Conservation (phyloP, 2,888 invertebrate genomes). For the Mesopsocus fuscifrons region DNA sequence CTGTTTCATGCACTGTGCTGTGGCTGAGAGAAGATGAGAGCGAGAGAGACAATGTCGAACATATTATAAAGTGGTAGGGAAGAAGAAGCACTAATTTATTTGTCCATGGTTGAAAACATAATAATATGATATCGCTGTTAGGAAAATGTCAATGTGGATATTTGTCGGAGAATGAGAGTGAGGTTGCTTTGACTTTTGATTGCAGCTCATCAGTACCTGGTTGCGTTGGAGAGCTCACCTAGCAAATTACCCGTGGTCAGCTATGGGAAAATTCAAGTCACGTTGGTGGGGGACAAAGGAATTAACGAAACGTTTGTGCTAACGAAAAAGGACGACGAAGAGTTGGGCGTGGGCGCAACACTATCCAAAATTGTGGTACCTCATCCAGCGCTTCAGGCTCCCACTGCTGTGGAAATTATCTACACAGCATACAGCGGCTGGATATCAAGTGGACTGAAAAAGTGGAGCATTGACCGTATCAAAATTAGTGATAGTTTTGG, state of each 20-base stretch:
- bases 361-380: constrained; percentile 72
- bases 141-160: no score
- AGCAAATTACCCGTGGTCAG: constrained; percentile 42
- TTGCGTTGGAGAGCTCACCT: constrained; percentile 58
- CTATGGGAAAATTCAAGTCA: constrained; percentile 53
- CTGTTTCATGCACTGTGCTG: no score
- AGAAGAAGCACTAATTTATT: no score
- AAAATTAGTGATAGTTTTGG: constrained; percentile 71
- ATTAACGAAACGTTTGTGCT: constrained; percentile 78
- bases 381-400: constrained; percentile 65
- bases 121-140: no score
- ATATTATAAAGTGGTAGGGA: no score
- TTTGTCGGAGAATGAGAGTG: no score
- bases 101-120: no score
- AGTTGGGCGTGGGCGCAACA: constrained; percentile 47
- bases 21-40: no score
- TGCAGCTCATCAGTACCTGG: constrained; percentile 69
- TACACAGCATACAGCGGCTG: constrained; percentile 83
- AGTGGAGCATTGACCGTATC: constrained; percentile 66
- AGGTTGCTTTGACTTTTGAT: no score
- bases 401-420: constrained; percentile 49
- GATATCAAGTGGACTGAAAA: constrained; percentile 64
- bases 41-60: no score
- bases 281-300: constrained; percentile 58
- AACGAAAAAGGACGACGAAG: constrained; percentile 68